Percentiles rank a stretch among this genome's conserved stretches.
phyloP scores from a whole-genome alignment of 2,113 vertebrate genomes.

The Grammomys surdaster region DNA sequence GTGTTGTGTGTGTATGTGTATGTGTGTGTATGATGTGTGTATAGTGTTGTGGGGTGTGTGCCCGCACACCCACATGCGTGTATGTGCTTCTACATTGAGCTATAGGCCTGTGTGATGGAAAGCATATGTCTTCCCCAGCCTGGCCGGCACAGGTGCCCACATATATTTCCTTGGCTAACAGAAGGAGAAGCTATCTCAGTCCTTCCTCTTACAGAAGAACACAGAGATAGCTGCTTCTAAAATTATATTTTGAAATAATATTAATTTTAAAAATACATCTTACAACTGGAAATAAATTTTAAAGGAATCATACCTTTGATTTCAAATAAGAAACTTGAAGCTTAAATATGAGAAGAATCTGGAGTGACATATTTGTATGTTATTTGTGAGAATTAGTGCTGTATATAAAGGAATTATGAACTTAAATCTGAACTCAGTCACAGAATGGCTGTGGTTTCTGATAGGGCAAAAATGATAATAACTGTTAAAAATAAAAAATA shows the following conservation, averaged over 20 bases:
- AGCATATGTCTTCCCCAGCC: background rate
- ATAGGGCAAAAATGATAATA: background rate
- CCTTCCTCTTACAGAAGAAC: background rate
- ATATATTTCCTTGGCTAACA: rapidly evolving
- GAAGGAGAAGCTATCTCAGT: rapidly evolving
- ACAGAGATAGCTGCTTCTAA: background rate
- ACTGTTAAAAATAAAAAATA: background rate
- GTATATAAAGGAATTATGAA: rapidly evolving
- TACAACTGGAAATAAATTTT: background rate
- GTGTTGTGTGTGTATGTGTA: too few relatives aligned
- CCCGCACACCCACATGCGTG: rapidly evolving
- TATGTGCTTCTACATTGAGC: background rate
- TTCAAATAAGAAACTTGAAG: constrained; percentile 8
- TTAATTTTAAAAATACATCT: background rate
- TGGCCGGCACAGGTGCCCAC: rapidly evolving
- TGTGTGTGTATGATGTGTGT: too few relatives aligned
- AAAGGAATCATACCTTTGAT: background rate
- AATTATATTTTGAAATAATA: background rate
- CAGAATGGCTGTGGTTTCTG: rapidly evolving
- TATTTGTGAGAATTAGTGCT: background rate
- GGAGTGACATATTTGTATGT: too few relatives aligned
- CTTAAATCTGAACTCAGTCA: background rate
- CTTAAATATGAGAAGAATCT: background rate
- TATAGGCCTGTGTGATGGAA: background rate
- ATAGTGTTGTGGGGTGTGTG: background rate